phyloP scores from a whole-genome alignment of 2,113 vertebrate species.

The Mionectes macconnelli region DNA sequence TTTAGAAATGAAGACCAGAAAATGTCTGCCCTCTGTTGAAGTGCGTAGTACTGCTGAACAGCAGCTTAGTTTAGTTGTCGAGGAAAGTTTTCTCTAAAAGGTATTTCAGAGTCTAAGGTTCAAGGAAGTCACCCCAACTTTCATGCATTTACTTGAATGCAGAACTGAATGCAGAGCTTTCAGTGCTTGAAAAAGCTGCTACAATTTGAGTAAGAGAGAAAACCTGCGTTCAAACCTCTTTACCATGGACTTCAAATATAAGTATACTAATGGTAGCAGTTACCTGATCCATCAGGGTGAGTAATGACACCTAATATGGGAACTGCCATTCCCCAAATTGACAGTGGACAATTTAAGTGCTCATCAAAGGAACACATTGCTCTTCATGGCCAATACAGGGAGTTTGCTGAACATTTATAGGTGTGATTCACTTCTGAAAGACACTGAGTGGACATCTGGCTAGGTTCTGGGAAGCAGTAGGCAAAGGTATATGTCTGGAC shows the following conservation, averaged over 20 bases:
- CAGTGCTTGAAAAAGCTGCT: not conserved
- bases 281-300: not conserved
- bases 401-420: not conserved
- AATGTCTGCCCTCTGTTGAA: not conserved
- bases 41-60: not conserved
- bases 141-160: not conserved
- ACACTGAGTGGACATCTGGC: slow-evolving; percentile 26
- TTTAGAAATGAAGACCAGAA: slow-evolving; percentile 3
- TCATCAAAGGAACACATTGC: not conserved
- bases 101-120: not conserved
- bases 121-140: not conserved
- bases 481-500: slow-evolving; percentile 24
- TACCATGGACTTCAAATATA: not conserved
- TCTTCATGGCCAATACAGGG: not conserved
- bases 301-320: not conserved
- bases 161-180: not conserved
- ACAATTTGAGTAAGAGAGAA: not conserved
- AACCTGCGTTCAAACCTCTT: not conserved
- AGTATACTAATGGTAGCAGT: not conserved
- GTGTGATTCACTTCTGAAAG: slow-evolving; percentile 38
- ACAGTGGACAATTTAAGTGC: not conserved
- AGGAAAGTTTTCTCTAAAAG: not conserved
- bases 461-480: slow-evolving; percentile 24
- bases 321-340: not conserved
- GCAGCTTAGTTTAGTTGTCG: not conserved